A percentile compares a stretch with the other conserved stretches of the same genome.
phyloP scores from a whole-genome alignment of 2,113 vertebrate genomes.

The Puffinus mauretanicus region DNA sequence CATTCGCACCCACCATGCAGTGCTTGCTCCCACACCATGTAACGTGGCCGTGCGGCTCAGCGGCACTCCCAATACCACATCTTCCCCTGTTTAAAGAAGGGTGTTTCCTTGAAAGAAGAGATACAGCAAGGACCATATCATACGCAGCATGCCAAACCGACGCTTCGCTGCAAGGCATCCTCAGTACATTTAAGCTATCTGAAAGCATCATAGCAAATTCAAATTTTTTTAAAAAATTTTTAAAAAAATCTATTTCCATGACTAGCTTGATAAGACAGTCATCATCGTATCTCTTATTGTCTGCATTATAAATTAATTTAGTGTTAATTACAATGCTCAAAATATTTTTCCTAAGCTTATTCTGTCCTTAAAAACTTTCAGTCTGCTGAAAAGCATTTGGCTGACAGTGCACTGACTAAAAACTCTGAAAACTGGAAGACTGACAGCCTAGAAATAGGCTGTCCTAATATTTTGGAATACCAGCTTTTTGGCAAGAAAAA shows the following conservation, averaged over 20 bases:
- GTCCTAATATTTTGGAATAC: constrained; percentile 39
- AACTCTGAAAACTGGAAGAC: constrained; percentile 45
- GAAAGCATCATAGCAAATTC: not conserved
- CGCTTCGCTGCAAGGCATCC: fast-evolving
- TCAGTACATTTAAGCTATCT: not conserved
- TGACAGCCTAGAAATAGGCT: constrained; percentile 45
- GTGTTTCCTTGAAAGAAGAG: not conserved
- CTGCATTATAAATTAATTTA: constrained; percentile 2
- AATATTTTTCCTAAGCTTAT: not conserved
- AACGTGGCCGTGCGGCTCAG: fast-evolving
- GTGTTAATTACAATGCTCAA: not conserved
- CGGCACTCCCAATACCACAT: not conserved
- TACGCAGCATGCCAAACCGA: fast-evolving
- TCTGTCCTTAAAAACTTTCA: not conserved
- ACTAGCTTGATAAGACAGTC: not conserved
- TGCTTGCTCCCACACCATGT: fast-evolving
- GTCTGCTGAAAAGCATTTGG: constrained; percentile 35
- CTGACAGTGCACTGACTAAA: constrained; percentile 23
- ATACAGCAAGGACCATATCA: not conserved
- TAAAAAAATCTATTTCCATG: not conserved
- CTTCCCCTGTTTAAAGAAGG: not conserved
- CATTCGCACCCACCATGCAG: fast-evolving
- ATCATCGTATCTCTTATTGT: not conserved
- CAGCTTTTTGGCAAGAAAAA: constrained; percentile 36
- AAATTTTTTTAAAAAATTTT: not conserved